phyloP scores from a whole-genome alignment of 1,140 invertebrate species.

The Liolophura sinensis region DNA sequence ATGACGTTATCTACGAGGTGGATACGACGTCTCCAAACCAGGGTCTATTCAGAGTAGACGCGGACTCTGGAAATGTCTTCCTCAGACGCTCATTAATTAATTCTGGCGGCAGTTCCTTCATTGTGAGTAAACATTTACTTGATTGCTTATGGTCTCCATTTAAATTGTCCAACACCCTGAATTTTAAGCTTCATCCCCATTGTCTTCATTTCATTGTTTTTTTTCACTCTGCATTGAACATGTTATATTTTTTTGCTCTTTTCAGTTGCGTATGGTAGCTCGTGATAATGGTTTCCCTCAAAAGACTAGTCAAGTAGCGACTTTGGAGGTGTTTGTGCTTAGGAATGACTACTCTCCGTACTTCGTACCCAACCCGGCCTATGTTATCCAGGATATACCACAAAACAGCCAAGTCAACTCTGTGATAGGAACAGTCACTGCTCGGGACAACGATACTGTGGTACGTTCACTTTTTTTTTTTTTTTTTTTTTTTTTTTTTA shows the following conservation, averaged over 20 bases:
- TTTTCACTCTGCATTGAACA: background rate
- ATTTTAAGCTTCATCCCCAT: no score
- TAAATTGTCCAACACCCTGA: no score
- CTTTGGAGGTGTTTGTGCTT: constrained; percentile 31
- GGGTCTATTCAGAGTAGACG: constrained; percentile 27
- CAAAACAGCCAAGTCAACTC: background rate
- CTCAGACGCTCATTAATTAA: constrained; percentile 25
- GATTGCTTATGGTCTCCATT: no score
- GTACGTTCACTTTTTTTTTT: constrained; percentile 15
- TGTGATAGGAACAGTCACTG: constrained; percentile 4
- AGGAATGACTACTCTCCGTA: constrained; percentile 32
- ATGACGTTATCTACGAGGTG: constrained; percentile 23
- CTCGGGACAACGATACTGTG: constrained; percentile 23
- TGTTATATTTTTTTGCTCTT: constrained; percentile 4
- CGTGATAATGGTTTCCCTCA: constrained; percentile 29
- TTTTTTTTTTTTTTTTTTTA: no score
- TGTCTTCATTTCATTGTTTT: no score
- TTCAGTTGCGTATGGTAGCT: constrained; percentile 26
- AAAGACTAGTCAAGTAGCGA: constrained; percentile 9
- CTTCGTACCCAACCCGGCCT: constrained; percentile 13
- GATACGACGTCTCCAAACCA: constrained; percentile 3
- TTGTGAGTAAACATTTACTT: no score
- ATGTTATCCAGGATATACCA: background rate
- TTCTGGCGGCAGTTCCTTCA: constrained; percentile 2
- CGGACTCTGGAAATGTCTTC: constrained; percentile 26